Conservation (phyloP, 2,888 invertebrate genomes). For the Osmoderma eremita region DNA sequence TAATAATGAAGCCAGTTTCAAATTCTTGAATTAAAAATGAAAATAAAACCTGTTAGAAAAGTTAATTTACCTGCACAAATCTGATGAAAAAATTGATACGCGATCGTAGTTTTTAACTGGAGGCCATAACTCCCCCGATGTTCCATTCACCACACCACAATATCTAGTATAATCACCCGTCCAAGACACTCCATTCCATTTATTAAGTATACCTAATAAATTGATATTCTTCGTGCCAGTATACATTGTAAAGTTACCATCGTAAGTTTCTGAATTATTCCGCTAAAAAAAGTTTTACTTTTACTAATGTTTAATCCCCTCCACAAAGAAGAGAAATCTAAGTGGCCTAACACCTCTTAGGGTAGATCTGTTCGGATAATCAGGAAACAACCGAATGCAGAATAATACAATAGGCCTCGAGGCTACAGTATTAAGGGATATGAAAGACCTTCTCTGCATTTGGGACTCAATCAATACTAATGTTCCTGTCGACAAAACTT, state of each 20-base stretch:
- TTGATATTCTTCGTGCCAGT: conserved; percentile 76
- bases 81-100: conserved; percentile 77
- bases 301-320: not conserved
- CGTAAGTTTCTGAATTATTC: conserved; percentile 76
- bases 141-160: conserved; percentile 78
- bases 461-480: too few species aligned
- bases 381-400: too few species aligned
- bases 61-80: conserved; percentile 78
- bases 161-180: conserved; percentile 68
- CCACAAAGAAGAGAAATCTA: too few species aligned
- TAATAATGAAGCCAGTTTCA: too few species aligned
- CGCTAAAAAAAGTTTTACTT: conserved; percentile 67
- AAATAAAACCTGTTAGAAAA: too few species aligned
- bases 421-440: too few species aligned
- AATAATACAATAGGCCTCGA: too few species aligned
- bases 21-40: too few species aligned
- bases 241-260: conserved; percentile 81
- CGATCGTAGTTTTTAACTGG: conserved; percentile 70
- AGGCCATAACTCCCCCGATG: conserved; percentile 84
- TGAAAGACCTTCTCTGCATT: too few species aligned
- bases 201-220: conserved; percentile 73
- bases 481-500: conserved; percentile 59
- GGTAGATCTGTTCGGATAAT: too few species aligned
- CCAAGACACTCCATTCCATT: conserved; percentile 74
- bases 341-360: not conserved